Evolutionary conservation across 2,888 invertebrate genomes (phyloP), one percentile per base, ranked within the genome.

Genomic region (Campoplex capitator): DNA sequence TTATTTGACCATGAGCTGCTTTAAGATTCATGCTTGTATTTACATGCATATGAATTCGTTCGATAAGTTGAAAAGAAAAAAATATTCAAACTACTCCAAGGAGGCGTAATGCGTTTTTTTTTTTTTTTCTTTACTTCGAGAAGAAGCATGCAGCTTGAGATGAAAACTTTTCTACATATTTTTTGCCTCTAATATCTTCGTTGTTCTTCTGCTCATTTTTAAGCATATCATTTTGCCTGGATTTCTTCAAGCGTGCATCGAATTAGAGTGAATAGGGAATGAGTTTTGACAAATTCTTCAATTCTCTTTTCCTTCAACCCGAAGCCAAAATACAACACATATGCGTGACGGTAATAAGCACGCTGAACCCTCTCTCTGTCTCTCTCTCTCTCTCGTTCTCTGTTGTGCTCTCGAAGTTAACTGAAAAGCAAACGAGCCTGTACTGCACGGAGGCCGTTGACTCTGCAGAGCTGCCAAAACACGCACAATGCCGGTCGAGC

Each of bases 401-500:
- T n/a, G n/a, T 9, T 35, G 45, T 42, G 28, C 23, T 42, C 74
- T 56, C 42, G 45, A 45, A 45, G 13, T 45, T 11, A 45, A 45
- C 13, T 48, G 0, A 42, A 79, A 77, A 58, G 65, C 85, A 76
- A 85, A 76, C 73, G 81, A 82, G 81, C 58, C 42, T 62, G 32
- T 35, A 54, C 68, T 75, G 32, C 68, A 28, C 35, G 38, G 79
- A 58, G 80, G 73, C 35, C 77, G 56, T 82, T 58, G 83, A 78
- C 71, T 74, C 71, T 73, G 71, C 62, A 48, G 48, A 81, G 80
- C 73, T 82, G 58, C 79, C 85, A 67, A 87, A 89, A 88, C 71
- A 87, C 48, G 82, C 79, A 88, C 84, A 88, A 87, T 85, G 84
- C 76, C 9, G 48, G 67, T 48, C 54, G 56, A 35, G 58, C 32